Conservation (phyloP, 2,888 invertebrate species). For the Thalpophila matura region DNA sequence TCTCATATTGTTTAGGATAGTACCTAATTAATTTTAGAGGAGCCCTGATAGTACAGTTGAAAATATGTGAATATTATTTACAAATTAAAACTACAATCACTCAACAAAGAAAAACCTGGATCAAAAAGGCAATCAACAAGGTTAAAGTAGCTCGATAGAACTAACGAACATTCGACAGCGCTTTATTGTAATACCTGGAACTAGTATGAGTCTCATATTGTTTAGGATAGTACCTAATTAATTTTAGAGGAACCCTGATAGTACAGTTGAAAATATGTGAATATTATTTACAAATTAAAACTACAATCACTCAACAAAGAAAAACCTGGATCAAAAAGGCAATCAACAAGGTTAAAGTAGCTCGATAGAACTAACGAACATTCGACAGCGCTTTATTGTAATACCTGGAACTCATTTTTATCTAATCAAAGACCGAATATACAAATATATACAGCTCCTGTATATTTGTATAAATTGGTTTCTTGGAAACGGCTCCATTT, state of each 20-base stretch:
- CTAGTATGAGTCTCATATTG: no score
- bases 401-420: background rate
- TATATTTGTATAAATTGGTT: no score
- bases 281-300: conserved; percentile 8
- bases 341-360: conserved; percentile 31
- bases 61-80: background rate
- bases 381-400: conserved; percentile 1
- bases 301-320: background rate
- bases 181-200: background rate
- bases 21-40: no score
- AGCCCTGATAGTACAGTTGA: background rate
- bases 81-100: conserved; percentile 1
- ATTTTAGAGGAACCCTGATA: no score
- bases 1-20: no score
- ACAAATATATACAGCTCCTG: background rate
- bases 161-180: background rate
- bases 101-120: conserved; percentile 4
- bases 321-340: conserved; percentile 12
- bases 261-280: background rate
- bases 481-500: no score
- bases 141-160: conserved; percentile 20
- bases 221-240: no score
- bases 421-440: background rate
- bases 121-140: conserved; percentile 24
- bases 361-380: background rate